Evolutionary conservation across 2,888 invertebrate genomes (phyloP).

Genomic region (Oligia fasciuncula): DNA sequence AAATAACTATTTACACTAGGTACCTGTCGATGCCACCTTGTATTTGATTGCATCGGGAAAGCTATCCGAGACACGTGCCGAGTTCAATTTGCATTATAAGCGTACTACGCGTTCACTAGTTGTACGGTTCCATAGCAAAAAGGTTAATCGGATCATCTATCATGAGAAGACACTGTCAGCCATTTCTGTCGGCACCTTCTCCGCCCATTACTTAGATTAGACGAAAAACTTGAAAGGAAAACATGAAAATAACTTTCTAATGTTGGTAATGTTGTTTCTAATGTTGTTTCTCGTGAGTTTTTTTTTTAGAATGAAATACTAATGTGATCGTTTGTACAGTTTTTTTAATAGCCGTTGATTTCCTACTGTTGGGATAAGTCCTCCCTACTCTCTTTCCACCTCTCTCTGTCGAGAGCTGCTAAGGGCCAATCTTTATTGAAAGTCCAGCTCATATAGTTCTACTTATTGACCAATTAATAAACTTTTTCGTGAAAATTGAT

Average conservation of each 20-base stretch:
- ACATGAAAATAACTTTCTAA: not conserved
- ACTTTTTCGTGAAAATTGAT: not conserved
- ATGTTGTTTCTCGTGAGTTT: not conserved
- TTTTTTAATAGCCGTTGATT: not conserved
- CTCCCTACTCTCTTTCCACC: not conserved
- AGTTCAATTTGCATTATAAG: conserved; percentile 11
- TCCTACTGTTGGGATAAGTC: not conserved
- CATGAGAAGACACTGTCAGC: not conserved
- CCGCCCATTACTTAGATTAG: not conserved
- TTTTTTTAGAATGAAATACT: not conserved
- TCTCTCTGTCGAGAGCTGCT: not conserved
- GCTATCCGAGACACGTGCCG: not conserved
- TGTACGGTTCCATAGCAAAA: conserved; percentile 10
- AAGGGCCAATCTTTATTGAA: not conserved
- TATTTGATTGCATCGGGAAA: not conserved
- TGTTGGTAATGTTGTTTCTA: not conserved
- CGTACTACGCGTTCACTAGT: not conserved
- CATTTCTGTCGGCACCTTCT: conserved; percentile 3
- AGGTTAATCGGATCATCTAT: not conserved
- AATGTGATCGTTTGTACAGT: not conserved
- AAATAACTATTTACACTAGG: not conserved
- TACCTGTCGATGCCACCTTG: not conserved
- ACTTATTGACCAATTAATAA: not conserved
- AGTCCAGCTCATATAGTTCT: not conserved
- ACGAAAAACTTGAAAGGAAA: not conserved